These are phyloP conservation scores for Eristalis intricaria DNA, from an alignment of 2,888 invertebrate species.

Conservation along the genomic window DNA sequence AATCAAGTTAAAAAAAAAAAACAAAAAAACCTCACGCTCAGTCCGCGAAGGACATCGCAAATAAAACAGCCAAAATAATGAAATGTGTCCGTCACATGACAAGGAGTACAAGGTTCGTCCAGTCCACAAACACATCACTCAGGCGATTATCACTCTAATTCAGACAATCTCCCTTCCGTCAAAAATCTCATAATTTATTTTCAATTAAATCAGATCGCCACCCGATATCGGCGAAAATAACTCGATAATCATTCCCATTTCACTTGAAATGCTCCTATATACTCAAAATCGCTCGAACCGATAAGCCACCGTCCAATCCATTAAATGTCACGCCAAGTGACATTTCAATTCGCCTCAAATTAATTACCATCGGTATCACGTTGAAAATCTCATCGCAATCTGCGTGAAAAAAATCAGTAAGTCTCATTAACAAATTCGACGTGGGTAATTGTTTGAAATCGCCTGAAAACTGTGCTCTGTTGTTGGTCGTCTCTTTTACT, in stretches of 20 bases:
- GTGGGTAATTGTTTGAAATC: conserved; percentile 60
- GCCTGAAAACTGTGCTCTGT: conserved; percentile 11
- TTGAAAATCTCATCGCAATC: conserved; percentile 45
- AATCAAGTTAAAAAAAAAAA: too few relatives aligned
- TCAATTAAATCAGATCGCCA: conserved; percentile 1
- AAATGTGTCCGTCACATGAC: not conserved
- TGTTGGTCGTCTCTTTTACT: too few relatives aligned
- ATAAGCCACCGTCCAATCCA: not conserved
- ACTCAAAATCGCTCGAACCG: not conserved
- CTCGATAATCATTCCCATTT: not conserved
- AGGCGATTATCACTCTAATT: not conserved
- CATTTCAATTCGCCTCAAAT: conserved; percentile 23
- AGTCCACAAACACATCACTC: not conserved
- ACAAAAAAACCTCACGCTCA: too few relatives aligned
- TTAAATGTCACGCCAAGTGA: not conserved
- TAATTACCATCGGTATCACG: conserved; percentile 52
- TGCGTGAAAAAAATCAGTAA: conserved; percentile 34
- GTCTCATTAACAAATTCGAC: conserved; percentile 52
- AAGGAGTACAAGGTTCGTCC: not conserved
- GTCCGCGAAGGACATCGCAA: not conserved
- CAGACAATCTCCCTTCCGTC: not conserved
- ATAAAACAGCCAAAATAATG: not conserved
- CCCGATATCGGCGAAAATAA: not conserved
- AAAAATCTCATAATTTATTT: conserved; percentile 16
- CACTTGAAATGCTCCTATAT: not conserved